Base-by-base conservation (phyloP, 2,888 invertebrate species). In the Tortrix viridana region DNA sequence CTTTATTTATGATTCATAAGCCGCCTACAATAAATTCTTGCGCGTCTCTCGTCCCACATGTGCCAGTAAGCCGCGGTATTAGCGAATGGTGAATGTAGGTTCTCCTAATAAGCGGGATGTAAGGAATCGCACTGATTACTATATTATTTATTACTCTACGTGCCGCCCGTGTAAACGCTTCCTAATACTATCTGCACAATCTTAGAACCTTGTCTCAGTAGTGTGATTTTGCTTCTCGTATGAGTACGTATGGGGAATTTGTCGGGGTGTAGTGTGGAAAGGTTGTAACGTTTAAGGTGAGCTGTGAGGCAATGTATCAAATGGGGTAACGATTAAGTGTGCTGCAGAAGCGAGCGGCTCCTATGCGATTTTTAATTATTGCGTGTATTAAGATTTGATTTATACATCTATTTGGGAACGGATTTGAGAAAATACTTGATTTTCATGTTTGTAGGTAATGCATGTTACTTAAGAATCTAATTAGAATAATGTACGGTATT, bases 101-200 rank as follows among this genome's bases (percentile, higher is more conserved):
- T 84, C 88, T 83, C 83, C 89, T 91, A 89, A 89, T 89, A 91
- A 90, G 90, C 82, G 86, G 90, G 91, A 90, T 91, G 90, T 90
- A 89, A 92, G 91, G 89, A 90, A 91, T 91, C 84, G 87, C 88
- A 81, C 91, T 92, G 92, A 92, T 92, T 92, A 92, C 90, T 91
- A 87, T 86, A 89, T 91, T 90, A 91, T 92, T 91, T 92, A 91
- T 92, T 91, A 89, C 89, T 71, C 83, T 91, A 91, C 92, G 92
- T 92, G 92, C 89, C 86, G 80, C 83, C 80, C 85, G 86, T 92
- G 88, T 91, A 90, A 91, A 91, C 91, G 91, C 88, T 88, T 85
- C 88, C 84, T 90, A 91, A 91, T 91, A 88, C 88, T 80, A 84
- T 84, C 85, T 85, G 75, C 77, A 74, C 69, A 66, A 76, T 85